Base-by-base conservation (phyloP, 2,797 vertebrate species). In the Sebastiscus albofasciatus region DNA sequence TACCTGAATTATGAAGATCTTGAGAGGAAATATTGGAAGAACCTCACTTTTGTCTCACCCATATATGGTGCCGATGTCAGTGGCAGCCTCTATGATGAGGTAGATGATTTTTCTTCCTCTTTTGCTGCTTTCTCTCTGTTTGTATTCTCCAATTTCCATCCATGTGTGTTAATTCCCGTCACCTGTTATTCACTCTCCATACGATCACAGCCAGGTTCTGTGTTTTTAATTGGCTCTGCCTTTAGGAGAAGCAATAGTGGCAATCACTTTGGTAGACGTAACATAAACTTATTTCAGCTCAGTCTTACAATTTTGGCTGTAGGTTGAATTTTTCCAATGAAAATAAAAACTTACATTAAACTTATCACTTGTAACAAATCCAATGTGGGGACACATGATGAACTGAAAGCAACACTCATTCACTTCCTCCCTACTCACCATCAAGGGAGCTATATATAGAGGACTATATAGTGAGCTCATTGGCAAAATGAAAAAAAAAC, bases 1-100 rank as follows among this genome's bases (percentile, higher is more conserved):
- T 96, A 98, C 76, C 78, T 97, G 93, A 98, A 98, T 89, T 99
- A 97, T 89, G 97, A 99, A 94, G 98, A 99, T 89, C 94, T 99
- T 85, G 98, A 99, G 83, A 97, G 98, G 84, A 99, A 99, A 93
- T 99, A 99, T 82, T 99, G 98, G 98, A 99, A 97, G 94, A 99
- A 99, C 91, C 95, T 99, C 91, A 99, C 97, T 22, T 99, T 99
- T 84, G 97, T 99, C 78, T 97, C 98, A 18, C 98, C 98, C 27
- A 98, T 99, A 88, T 99, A 99, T 91, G 98, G 98, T 81, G 98
- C 98, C 78, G 98, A 99, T 93, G 97, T 99, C 91, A 98, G 96
- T 81, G 98, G 98, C 33, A 99, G 97, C 84, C 96, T 99, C 79
- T 99, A 99, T 78, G 97, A 99, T 93, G 96, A 99, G 96, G 98